Conservation (phyloP, 2,888 invertebrate genomes). For the Pedicia rivosa region DNA sequence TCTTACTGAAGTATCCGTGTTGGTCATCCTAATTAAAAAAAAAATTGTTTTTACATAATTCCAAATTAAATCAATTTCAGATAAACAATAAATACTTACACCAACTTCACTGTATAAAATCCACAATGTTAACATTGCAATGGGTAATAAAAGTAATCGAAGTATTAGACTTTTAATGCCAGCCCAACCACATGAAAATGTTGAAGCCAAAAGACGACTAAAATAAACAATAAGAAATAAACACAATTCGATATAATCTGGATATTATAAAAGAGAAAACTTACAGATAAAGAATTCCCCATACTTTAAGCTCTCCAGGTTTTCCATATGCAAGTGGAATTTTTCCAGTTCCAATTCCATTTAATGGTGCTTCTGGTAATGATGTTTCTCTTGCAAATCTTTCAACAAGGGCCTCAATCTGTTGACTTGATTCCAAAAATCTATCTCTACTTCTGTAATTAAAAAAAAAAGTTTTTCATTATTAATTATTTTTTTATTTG, state of each 20-base stretch:
- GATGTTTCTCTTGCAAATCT: slow-evolving; percentile 79
- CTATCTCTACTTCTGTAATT: slow-evolving; percentile 55
- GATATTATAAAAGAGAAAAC: slow-evolving; percentile 14
- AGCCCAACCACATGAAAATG: slow-evolving; percentile 57
- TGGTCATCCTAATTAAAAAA: slow-evolving; percentile 23
- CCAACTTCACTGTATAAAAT: slow-evolving; percentile 46
- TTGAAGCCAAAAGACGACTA: slow-evolving; percentile 61
- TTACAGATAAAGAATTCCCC: slow-evolving; percentile 53
- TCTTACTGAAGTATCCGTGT: slow-evolving; percentile 28
- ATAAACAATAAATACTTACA: slow-evolving; percentile 19
- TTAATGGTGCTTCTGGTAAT: slow-evolving; percentile 40
- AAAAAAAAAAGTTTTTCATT: not conserved
- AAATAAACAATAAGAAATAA: not conserved
- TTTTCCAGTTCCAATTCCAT: slow-evolving; percentile 42
- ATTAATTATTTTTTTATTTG: too few species aligned
- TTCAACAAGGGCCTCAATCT: slow-evolving; percentile 80
- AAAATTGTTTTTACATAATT: not conserved
- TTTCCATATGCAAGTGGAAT: slow-evolving; percentile 60
- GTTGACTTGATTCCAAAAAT: slow-evolving; percentile 85
- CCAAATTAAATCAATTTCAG: not conserved
- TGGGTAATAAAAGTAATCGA: slow-evolving; percentile 54
- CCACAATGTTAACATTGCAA: slow-evolving; percentile 64
- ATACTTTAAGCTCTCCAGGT: slow-evolving; percentile 49
- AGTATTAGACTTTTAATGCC: slow-evolving; percentile 63
- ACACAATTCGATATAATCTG: not conserved